Evolutionary conservation across 2,797 vertebrate species (phyloP), one percentile per base, ranked within the genome.

Genomic region (Vireo griseus): DNA sequence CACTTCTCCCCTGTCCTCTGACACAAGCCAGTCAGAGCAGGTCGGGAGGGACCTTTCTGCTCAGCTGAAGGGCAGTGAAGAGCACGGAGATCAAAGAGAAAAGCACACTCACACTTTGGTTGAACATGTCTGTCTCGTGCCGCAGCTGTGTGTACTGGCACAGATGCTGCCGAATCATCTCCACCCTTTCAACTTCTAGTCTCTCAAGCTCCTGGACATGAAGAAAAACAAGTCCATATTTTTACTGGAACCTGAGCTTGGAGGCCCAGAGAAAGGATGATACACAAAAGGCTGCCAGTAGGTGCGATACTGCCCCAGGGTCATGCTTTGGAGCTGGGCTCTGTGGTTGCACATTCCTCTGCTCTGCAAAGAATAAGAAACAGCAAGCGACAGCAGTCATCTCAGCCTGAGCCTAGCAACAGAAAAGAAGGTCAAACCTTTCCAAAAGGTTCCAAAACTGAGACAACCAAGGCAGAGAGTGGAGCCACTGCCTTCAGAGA

Each of bases 71-170:
- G 13, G 29, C 72, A 78, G 24, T 5, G 37, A 55, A 31, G 45
- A 52, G 4, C 63, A 40, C 35, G 57, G 39, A 45, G 55, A 20
- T 0, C 0, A 9, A 88, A 82, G 2, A 29, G 37, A 25, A 73
- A 45, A 81, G 51, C 42, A 66, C 40, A 98, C 99, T 99, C 94
- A 99, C 99, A 39, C 99, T 99, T 98, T 99, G 99, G 98, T 99
- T 99, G 98, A 99, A 99, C 99, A 99, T 99, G 97, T 99, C 99
- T 1, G 99, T 99, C 97, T 99, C 99, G 1, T 99, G 99, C 50
- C 99, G 98, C 52, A 99, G 98, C 77, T 99, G 99, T 5, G 99
- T 99, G 95, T 99, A 99, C 95, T 99, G 99, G 96, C 99, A 98
- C 88, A 99, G 98, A 7, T 99, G 99, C 78, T 99, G 99, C 39